phyloP scores from a whole-genome alignment of 2,888 invertebrate species.

The Orthosia gracilis region DNA sequence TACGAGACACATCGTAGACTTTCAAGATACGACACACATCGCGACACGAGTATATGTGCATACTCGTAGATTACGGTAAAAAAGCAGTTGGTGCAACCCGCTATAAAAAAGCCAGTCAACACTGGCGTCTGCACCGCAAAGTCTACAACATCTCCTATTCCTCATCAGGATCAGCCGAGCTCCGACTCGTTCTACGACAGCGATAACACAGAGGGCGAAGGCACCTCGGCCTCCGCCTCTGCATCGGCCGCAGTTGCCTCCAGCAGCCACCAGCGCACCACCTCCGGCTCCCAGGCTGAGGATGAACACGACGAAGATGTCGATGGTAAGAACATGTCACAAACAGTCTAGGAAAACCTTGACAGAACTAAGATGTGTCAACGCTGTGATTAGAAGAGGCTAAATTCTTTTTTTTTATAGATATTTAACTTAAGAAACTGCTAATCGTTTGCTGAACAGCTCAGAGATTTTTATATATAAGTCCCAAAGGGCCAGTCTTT shows the following conservation, averaged over 20 bases:
- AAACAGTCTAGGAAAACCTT: neutral
- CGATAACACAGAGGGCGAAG: conserved; percentile 94
- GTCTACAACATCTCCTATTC: neutral
- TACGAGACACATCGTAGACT: too few relatives aligned
- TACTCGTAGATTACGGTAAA: too few relatives aligned
- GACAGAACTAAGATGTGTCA: neutral
- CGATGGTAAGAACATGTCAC: conserved; percentile 86
- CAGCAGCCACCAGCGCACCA: conserved; percentile 87
- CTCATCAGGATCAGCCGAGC: conserved; percentile 94
- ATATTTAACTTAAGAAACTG: too few relatives aligned
- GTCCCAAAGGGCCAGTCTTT: too few relatives aligned
- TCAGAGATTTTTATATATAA: too few relatives aligned
- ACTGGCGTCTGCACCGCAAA: neutral
- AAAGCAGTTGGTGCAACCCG: too few relatives aligned
- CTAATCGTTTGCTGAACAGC: too few relatives aligned
- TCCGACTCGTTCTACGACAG: conserved; percentile 98
- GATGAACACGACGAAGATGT: conserved; percentile 93
- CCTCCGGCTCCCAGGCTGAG: conserved; percentile 89
- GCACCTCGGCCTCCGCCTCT: conserved; percentile 79
- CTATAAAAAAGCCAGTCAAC: neutral
- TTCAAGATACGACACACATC: too few relatives aligned
- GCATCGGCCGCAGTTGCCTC: conserved; percentile 75
- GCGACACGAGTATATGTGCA: too few relatives aligned
- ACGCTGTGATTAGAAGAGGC: neutral
- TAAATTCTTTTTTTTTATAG: too few relatives aligned